Conservation (phyloP, 2,113 vertebrate species). For the Ciconia stormi region DNA sequence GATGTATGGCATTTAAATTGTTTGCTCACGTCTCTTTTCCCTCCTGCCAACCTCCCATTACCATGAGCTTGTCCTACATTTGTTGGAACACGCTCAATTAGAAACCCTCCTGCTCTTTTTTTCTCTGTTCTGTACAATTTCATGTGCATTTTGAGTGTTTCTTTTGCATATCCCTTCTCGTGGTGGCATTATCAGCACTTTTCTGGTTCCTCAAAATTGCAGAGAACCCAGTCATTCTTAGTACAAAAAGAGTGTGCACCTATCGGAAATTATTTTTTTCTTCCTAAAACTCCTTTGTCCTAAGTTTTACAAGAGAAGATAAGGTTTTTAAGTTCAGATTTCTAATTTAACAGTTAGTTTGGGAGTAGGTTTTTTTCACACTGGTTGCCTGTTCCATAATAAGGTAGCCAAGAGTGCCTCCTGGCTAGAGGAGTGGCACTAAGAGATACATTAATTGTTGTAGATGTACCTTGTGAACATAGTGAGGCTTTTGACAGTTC, state of each 20-base stretch:
- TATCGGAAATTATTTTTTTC: background rate
- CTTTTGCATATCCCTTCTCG: background rate
- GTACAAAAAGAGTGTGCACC: background rate
- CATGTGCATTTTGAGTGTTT: background rate
- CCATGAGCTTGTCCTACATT: conserved; percentile 6
- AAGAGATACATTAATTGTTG: background rate
- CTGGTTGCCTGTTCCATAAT: background rate
- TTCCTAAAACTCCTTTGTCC: background rate
- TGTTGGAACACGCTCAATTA: conserved; percentile 5
- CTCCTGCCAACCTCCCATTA: background rate
- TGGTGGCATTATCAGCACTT: background rate
- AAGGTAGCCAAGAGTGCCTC: background rate
- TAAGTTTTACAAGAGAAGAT: background rate
- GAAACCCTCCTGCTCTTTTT: background rate
- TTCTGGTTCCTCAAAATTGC: background rate
- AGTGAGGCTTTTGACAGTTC: background rate
- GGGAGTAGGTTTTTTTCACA: background rate
- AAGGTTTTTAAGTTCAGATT: background rate
- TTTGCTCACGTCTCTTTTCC: conserved; percentile 32
- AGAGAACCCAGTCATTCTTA: background rate
- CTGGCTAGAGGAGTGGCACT: background rate
- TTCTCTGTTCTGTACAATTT: background rate
- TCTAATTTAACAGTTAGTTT: background rate
- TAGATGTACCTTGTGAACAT: background rate
- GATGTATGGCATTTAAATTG: conserved; percentile 29